Base-by-base conservation (phyloP, 2,797 vertebrate species). In the Myotis pilosus region DNA sequence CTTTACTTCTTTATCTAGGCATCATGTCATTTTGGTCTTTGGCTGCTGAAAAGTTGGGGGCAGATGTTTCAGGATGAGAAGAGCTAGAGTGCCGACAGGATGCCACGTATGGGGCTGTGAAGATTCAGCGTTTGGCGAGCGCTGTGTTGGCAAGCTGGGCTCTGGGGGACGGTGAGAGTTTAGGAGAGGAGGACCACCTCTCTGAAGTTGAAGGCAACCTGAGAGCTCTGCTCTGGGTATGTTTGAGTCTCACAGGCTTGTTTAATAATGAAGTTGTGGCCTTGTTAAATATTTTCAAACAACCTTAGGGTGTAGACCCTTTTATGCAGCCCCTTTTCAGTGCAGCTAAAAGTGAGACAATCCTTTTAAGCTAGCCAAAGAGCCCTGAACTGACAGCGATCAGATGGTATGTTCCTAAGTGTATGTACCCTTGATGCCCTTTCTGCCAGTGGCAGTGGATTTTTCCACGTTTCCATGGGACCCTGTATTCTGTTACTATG, bases 391-490 rank as follows among this genome's bases (percentile, higher is more conserved):
- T 49, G 86, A 90, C 82, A 66, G 79, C 3, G 20, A 30, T 68
- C 76, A 79, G 53, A 79, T 49, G 81, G 66, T 69, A 36, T 38
- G 66, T 87, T 49, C 41, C 75, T 69, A 36, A 72, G 62, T 91
- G 51, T 36, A 94, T 38, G 74, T 76, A 88, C 85, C 83, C 90
- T 36, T 36, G 38, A 62, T 83, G 81, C 82, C 93, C 91, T 89
- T 94, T 87, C 87, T 74, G 71, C 64, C 41, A 91, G 30, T 20
- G 30, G 78, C 69, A n/a, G 23, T 72, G 51, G 25, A 94, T 93
- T 94, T 96, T 97, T 96, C 93, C 92, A 8, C 44, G 96, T 97
- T 97, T 97, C 96, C 96, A 96, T 97, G 97, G 93, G 86, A 97
- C 66, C 53, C 66, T 75, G 85, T 84, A 64, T 85, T 94, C 87